Percentiles rank a stretch among this genome's conserved stretches.
Conservation (phyloP, 2,797 vertebrate species). For the Saxicola maurus region DNA sequence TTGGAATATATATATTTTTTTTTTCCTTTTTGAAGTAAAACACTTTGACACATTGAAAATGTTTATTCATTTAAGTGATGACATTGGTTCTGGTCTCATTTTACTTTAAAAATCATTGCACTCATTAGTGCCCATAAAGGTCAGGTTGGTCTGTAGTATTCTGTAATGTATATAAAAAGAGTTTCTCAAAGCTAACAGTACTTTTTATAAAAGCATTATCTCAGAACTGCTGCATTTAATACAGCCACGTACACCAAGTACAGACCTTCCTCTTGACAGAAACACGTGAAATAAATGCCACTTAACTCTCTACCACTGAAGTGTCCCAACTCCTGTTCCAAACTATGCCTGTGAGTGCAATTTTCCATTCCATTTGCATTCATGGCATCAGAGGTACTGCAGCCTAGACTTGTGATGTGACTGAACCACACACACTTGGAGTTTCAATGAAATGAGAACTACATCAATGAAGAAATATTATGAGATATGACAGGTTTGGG, state of each 20-base stretch:
- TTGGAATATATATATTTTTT: slow-evolving; percentile 26
- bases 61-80: slow-evolving; percentile 62
- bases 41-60: slow-evolving; percentile 57
- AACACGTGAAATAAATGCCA: slow-evolving; percentile 53
- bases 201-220: slow-evolving; percentile 57
- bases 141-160: slow-evolving; percentile 68
- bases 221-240: slow-evolving; percentile 55
- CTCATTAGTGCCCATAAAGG: slow-evolving; percentile 55
- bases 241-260: slow-evolving; percentile 2
- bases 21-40: slow-evolving; percentile 67
- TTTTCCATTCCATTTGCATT: neutral
- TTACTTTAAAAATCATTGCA: slow-evolving; percentile 63
- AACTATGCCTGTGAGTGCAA: slow-evolving; percentile 37
- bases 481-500: slow-evolving; percentile 39
- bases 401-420: slow-evolving; percentile 43
- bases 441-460: slow-evolving; percentile 51
- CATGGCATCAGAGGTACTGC: slow-evolving; percentile 42
- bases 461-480: slow-evolving; percentile 29
- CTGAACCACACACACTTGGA: slow-evolving; percentile 55
- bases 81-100: slow-evolving; percentile 65
- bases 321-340: slow-evolving; percentile 54
- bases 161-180: slow-evolving; percentile 55
- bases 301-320: slow-evolving; percentile 40
- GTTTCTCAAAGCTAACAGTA: slow-evolving; percentile 63
- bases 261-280: slow-evolving; percentile 45